Percentiles rank a stretch among this genome's conserved stretches.
phyloP scores from a whole-genome alignment of 2,113 vertebrate species.

The Puma concolor region DNA sequence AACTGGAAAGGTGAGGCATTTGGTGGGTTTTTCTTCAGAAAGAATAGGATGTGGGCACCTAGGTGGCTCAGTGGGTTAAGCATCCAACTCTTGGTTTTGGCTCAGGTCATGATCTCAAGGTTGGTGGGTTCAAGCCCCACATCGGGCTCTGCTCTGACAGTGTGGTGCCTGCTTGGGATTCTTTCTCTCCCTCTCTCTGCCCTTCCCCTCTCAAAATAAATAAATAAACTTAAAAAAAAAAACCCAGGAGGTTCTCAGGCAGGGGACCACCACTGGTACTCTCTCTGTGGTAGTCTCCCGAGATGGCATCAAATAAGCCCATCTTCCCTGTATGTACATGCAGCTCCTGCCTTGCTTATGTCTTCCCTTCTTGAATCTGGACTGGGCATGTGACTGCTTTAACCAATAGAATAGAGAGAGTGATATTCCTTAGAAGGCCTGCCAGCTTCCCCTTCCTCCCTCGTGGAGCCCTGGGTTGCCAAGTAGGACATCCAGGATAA shows the following conservation, averaged over 20 bases:
- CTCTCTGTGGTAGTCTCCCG: neutral
- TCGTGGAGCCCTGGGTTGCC: neutral
- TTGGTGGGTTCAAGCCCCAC: too few relatives aligned
- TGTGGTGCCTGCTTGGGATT: too few relatives aligned
- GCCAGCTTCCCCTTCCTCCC: neutral
- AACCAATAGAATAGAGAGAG: neutral
- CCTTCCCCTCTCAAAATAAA: too few relatives aligned
- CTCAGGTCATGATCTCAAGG: too few relatives aligned
- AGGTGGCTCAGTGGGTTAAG: too few relatives aligned
- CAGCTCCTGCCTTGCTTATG: neutral
- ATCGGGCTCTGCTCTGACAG: too few relatives aligned
- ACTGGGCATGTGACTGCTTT: neutral
- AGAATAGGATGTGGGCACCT: neutral
- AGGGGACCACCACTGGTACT: neutral
- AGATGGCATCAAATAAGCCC: neutral
- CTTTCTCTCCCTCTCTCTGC: too few relatives aligned
- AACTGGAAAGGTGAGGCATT: neutral
- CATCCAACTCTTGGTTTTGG: too few relatives aligned
- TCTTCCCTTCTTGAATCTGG: neutral
- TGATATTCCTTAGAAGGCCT: neutral
- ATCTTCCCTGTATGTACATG: neutral
- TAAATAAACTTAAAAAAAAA: too few relatives aligned
- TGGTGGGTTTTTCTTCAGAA: neutral
- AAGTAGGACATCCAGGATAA: neutral
- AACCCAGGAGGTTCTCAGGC: too few relatives aligned